Percentiles rank a stretch among this genome's conserved stretches.
Conservation (phyloP, 2,888 invertebrate species). For the Agriopis aurantiaria region DNA sequence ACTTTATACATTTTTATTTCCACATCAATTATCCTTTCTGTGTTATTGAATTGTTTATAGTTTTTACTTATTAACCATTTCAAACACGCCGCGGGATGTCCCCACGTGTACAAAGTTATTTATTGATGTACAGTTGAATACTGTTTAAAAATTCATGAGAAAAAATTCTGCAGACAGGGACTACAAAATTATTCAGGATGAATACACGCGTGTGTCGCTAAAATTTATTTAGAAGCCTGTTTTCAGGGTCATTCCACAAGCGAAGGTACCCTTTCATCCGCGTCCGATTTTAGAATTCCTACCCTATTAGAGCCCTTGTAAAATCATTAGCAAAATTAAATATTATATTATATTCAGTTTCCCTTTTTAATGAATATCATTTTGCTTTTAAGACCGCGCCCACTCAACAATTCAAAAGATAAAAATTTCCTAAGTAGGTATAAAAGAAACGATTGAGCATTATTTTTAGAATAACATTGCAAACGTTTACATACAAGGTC, state of each 20-base stretch:
- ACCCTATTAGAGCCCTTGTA: slow-evolving; percentile 39
- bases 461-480: no score
- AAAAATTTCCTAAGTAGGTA: no score
- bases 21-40: no score
- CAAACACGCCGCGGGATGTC: no score
- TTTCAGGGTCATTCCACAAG: slow-evolving; percentile 24
- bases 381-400: no score
- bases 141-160: slow-evolving; percentile 11
- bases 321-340: slow-evolving; percentile 20
- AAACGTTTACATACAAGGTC: no score
- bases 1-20: no score
- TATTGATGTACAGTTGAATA: neutral
- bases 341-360: neutral
- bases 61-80: no score
- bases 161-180: slow-evolving; percentile 7
- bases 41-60: no score
- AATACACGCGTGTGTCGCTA: neutral
- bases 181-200: slow-evolving; percentile 15
- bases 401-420: no score
- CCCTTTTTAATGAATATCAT: neutral
- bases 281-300: slow-evolving; percentile 40
- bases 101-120: neutral
- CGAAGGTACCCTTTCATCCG: slow-evolving; percentile 32
- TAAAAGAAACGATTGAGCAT: no score
- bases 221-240: slow-evolving; percentile 11